Evolutionary conservation across 2,888 invertebrate species (phyloP).

Genomic region (Microplitis deprimator): DNA sequence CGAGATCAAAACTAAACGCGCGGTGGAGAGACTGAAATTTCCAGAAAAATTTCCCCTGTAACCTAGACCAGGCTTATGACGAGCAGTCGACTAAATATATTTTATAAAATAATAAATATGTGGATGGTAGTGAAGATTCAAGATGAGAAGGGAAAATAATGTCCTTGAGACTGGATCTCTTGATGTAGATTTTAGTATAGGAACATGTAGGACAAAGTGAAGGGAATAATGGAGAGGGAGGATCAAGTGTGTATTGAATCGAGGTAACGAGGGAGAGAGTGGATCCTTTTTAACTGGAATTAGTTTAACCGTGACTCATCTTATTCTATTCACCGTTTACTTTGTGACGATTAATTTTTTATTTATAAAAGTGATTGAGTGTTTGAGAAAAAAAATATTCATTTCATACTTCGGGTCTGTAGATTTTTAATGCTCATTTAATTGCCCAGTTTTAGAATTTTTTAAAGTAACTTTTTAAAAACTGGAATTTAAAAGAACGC

Average conservation of each 20-base stretch:
- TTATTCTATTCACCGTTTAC: not conserved
- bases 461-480: too few species aligned
- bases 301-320: constrained; percentile 1
- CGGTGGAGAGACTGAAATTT: too few species aligned
- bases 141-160: not conserved
- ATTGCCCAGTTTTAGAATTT: too few species aligned
- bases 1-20: too few species aligned
- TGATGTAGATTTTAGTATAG: not conserved
- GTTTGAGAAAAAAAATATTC: not conserved
- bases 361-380: not conserved
- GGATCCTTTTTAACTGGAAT: not conserved
- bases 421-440: too few species aligned
- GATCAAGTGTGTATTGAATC: not conserved
- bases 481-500: too few species aligned
- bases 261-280: not conserved
- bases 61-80: too few species aligned
- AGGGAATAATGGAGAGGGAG: not conserved
- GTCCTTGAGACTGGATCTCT: not conserved
- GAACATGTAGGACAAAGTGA: not conserved
- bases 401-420: too few species aligned
- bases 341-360: not conserved
- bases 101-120: too few species aligned
- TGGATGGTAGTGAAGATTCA: not conserved
- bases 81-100: too few species aligned
- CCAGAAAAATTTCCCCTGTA: too few species aligned